A percentile compares a stretch with the other conserved stretches of the same genome.
Conservation (phyloP, 1,140 invertebrate species). For the Leptinotarsa undecemlineata region DNA sequence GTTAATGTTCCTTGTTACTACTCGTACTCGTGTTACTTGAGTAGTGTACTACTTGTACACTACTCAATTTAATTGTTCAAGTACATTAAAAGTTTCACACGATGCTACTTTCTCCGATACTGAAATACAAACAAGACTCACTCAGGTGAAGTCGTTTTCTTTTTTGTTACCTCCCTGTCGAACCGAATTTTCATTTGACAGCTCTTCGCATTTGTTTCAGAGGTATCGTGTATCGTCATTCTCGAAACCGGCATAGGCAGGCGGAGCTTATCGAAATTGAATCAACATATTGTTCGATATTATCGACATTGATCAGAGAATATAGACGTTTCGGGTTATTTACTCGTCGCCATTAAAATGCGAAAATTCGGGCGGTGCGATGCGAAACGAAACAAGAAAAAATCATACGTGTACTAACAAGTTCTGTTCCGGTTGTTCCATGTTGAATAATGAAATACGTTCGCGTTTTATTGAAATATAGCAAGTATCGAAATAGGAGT, state of each 20-base stretch:
- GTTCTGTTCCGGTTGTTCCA: neutral
- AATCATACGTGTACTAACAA: neutral
- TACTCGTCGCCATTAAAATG: neutral
- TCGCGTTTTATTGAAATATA: neutral
- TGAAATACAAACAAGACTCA: neutral
- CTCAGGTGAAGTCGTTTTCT: neutral
- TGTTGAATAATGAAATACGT: neutral
- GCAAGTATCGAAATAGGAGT: neutral
- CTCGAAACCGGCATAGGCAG: neutral
- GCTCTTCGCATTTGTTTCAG: neutral
- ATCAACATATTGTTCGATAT: constrained; percentile 3
- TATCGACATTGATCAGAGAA: constrained; percentile 3
- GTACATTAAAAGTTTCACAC: too few species aligned
- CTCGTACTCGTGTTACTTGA: too few species aligned
- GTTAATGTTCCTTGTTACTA: too few species aligned
- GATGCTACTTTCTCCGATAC: too few species aligned
- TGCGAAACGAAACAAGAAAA: neutral
- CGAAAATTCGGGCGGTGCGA: neutral
- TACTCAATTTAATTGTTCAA: too few species aligned
- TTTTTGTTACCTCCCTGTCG: neutral
- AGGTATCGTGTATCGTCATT: neutral
- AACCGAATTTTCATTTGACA: neutral
- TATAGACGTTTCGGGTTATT: neutral
- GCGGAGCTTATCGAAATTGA: neutral
- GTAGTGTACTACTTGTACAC: too few species aligned